Base-by-base conservation (phyloP, 2,888 invertebrate species). In the Ochropleura leucogaster region DNA sequence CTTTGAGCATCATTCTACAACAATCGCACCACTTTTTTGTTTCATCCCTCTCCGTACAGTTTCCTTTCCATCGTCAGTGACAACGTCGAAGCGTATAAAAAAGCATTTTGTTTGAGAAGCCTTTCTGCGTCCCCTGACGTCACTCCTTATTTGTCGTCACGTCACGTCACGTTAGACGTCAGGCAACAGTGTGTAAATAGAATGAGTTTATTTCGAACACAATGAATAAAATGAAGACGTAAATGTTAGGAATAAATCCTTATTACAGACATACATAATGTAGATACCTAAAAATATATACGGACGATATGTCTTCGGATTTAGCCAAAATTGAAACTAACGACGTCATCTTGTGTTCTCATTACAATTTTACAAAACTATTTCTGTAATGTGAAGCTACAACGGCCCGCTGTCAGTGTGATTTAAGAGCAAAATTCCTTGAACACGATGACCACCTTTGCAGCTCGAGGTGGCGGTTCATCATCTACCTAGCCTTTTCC, bases 41-140 rank as follows among this genome's bases (percentile, higher is more conserved):
- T 57, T 62, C 20, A n/a, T 51, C 16, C 8, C n/a, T 18, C n/a
- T 10, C 44, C 30, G 63, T 64, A 18, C 18, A 20, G 53, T 60
- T 80, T 67, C 30, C 51, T 42, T 55, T 68, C 53, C 16, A 70
- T 70, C 63, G 59, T 64, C 16, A 77, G 47, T 59, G 69, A 59
- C 57, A 57, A n/a, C 69, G 53, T 51, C 79, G 10, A 68, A 47
- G 68, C 46, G 46, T 65, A 62, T 57, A 68, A 71, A 79, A 30
- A 82, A 80, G 55, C 60, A 42, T 14, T 55, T 16, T 64, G 42
- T 66, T 77, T 68, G 49, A 49, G 68, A 72, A 79, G 51, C 57
- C 73, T 63, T 79, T 40, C 14, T 9, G 20, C 30, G 73, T 79
- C 40, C 46, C 67, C 44, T 74, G 64, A 80, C 64, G 55, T 83